Base-by-base conservation (phyloP, 1,140 invertebrate species). In the Pachyrhynchus sulphureomaculatus region DNA sequence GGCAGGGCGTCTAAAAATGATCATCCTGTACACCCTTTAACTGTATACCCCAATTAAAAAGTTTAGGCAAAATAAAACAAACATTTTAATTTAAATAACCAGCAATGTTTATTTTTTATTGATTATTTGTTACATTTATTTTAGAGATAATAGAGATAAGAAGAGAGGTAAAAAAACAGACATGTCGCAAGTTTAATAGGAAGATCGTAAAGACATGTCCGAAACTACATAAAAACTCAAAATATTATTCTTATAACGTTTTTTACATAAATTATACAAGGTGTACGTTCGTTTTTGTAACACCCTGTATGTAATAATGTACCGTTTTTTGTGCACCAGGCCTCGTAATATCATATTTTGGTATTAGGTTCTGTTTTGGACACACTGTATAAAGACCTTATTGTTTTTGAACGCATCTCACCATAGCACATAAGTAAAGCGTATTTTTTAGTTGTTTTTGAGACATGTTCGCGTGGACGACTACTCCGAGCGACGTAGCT, bases 41-140 rank as follows among this genome's bases (percentile, higher is more conserved):
- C n/a, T n/a, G n/a, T n/a, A n/a, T n/a, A n/a, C n/a, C n/a, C n/a
- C n/a, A n/a, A n/a, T n/a, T n/a, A n/a, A n/a, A n/a, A 29, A 2
- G 26, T 1, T 29, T 9, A 29, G 6, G 12, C 2, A 1, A 29
- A 54, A 39, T 39, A 54, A 37, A 54, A 21, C 6, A 10, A 39
- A 3, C 2, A 24, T 54, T 18, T 33, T 24, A 45, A 48, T 39
- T 62, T 42, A 62, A 55, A 49, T 62, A 62, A 62, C 60, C 60
- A 58, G 45, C 55, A 64, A 59, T 53, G 55, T 64, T 58, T 58
- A 63, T 57, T 63, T 32, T 47, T 44, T 34, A 49, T 60, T 23
- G 23, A 29, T 52, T 39, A 48, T 52, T 58, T 49, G 39, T 58
- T 60, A 60, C 37, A 60, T 39, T 32, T 48, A 58, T 36, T 45